Evolutionary conservation across 2,113 vertebrate genomes (phyloP).

Genomic region (Gavialis gangeticus): DNA sequence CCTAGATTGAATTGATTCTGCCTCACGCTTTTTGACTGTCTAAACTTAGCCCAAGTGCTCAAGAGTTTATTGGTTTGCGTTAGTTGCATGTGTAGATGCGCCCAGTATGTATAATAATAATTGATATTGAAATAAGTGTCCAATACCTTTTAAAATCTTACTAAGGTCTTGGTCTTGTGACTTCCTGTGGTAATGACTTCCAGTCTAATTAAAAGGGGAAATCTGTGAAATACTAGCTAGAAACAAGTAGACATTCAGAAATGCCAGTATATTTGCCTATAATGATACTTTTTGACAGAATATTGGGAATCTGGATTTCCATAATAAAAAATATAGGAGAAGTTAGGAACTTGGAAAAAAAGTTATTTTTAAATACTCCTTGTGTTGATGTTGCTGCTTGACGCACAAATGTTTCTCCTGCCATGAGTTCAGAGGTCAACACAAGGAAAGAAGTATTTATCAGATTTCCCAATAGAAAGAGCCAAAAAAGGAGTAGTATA

Average conservation of each 20-base stretch:
- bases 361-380: not conserved
- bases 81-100: too few relatives aligned
- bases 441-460: not conserved
- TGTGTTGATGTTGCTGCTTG: not conserved
- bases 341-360: not conserved
- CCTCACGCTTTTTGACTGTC: too few relatives aligned
- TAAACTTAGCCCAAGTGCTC: too few relatives aligned
- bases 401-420: not conserved
- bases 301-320: not conserved
- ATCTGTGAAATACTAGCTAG: accelerated
- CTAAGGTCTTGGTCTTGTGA: too few relatives aligned
- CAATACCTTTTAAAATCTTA: not conserved
- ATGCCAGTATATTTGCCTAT: not conserved
- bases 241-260: accelerated
- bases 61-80: too few relatives aligned
- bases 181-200: not conserved
- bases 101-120: too few relatives aligned
- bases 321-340: not conserved
- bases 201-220: not conserved
- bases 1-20: too few relatives aligned
- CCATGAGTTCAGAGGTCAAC: not conserved
- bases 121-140: not conserved
- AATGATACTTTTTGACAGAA: not conserved
- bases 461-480: not conserved
- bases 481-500: not conserved